A percentile compares a stretch with the other conserved stretches of the same genome.
Conservation (phyloP, 2,113 vertebrate species). For the Mola mola region DNA sequence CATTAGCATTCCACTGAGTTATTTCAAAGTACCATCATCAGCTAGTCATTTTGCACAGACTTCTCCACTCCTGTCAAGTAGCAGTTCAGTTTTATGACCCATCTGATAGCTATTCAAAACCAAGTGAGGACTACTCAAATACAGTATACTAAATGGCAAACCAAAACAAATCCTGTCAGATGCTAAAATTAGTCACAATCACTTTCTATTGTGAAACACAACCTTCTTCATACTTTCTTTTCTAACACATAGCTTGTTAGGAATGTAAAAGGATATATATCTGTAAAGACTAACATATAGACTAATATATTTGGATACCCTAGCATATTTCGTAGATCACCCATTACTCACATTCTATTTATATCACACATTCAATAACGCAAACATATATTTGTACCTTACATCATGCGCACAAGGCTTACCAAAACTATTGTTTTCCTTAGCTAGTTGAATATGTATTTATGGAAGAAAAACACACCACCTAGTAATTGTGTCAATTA, state of each 20-base stretch:
- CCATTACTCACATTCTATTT: conserved; percentile 63
- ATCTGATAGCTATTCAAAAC: not conserved
- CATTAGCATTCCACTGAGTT: conserved; percentile 3
- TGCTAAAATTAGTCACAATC: not conserved
- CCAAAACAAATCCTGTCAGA: not conserved
- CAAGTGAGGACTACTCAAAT: not conserved
- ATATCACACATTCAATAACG: conserved; percentile 30
- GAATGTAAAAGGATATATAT: conserved; percentile 52
- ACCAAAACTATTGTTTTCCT: not conserved
- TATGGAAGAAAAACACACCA: too few relatives aligned
- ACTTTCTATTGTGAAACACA: not conserved
- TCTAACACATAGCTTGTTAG: conserved; percentile 21
- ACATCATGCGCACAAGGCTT: conserved; percentile 12
- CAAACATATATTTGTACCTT: conserved; percentile 38
- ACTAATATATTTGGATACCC: conserved; percentile 77
- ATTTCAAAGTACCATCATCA: conserved; percentile 1
- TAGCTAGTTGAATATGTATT: not conserved
- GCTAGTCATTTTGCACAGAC: too few relatives aligned
- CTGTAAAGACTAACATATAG: conserved; percentile 75
- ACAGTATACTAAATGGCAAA: too few relatives aligned
- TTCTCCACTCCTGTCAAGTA: not conserved
- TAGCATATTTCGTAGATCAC: conserved; percentile 67
- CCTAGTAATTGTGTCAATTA: too few relatives aligned
- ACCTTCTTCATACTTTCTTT: not conserved
- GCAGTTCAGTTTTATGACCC: not conserved